These are phyloP conservation scores for Apistogramma diplotaenia DNA, from an alignment of 2,113 vertebrate species.

Conservation along the genomic window DNA sequence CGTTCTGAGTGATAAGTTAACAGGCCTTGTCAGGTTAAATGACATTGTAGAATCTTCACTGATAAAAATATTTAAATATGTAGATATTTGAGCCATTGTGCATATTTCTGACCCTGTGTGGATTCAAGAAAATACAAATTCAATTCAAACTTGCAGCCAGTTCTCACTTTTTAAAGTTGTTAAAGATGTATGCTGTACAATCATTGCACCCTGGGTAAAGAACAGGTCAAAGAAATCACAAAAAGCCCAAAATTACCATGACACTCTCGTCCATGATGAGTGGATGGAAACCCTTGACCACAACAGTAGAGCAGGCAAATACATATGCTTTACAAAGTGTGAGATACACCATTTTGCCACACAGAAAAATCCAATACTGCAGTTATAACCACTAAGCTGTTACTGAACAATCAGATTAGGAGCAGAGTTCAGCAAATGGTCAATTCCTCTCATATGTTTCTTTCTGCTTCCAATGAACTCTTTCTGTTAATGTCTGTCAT, in stretches of 20 bases:
- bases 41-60: background rate
- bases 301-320: too few species aligned
- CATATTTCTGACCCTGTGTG: background rate
- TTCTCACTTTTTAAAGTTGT: background rate
- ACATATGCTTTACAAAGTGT: background rate
- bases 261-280: background rate
- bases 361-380: background rate
- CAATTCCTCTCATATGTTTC: background rate
- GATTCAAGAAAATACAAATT: background rate
- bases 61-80: background rate
- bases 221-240: background rate
- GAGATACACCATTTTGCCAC: background rate
- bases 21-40: background rate
- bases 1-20: background rate
- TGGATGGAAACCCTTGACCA: too few species aligned
- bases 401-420: background rate
- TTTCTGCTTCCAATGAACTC: background rate
- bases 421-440: background rate
- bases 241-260: background rate
- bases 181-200: background rate
- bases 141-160: background rate
- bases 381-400: background rate
- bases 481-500: background rate
- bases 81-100: background rate
- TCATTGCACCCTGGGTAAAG: background rate